These are phyloP conservation scores for Cuculus canorus DNA, from an alignment of 2,797 vertebrate species.

Conservation along the genomic window DNA sequence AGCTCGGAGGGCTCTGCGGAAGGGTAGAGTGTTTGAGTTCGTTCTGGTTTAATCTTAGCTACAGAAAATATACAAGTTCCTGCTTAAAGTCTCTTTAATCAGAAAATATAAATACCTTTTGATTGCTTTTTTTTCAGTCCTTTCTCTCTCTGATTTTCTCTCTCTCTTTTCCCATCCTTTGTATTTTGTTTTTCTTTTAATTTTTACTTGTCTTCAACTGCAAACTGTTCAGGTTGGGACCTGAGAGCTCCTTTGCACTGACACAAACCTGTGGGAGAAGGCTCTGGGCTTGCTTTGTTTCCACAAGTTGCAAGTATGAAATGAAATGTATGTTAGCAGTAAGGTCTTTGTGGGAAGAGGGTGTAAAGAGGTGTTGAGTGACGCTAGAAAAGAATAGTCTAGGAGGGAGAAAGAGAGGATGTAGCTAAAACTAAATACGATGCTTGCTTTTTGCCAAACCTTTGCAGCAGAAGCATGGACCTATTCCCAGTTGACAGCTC, in stretches of 20 bases:
- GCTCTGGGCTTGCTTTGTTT: slow-evolving; percentile 13
- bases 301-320: neutral
- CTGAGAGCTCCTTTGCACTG: neutral
- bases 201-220: neutral
- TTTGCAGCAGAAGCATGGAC: slow-evolving; percentile 14
- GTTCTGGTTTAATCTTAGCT: slow-evolving; percentile 8
- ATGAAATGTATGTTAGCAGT: neutral
- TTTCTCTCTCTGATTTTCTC: neutral
- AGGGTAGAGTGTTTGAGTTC: neutral
- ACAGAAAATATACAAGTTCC: slow-evolving; percentile 18
- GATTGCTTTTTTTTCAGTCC: neutral
- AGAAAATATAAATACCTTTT: neutral
- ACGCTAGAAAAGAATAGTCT: slow-evolving; percentile 15
- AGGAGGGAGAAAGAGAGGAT: neutral
- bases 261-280: neutral
- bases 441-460: slow-evolving; percentile 17
- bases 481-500: slow-evolving; percentile 24
- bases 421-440: slow-evolving; percentile 4
- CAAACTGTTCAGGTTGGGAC: neutral
- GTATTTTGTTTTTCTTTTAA: neutral
- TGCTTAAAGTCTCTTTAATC: slow-evolving; percentile 1
- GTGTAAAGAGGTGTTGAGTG: slow-evolving; percentile 10
- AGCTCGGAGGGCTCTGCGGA: neutral
- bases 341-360: slow-evolving; percentile 26
- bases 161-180: neutral